These are phyloP conservation scores for Rhingia rostrata DNA, from an alignment of 2,888 invertebrate species.

Conservation along the genomic window DNA sequence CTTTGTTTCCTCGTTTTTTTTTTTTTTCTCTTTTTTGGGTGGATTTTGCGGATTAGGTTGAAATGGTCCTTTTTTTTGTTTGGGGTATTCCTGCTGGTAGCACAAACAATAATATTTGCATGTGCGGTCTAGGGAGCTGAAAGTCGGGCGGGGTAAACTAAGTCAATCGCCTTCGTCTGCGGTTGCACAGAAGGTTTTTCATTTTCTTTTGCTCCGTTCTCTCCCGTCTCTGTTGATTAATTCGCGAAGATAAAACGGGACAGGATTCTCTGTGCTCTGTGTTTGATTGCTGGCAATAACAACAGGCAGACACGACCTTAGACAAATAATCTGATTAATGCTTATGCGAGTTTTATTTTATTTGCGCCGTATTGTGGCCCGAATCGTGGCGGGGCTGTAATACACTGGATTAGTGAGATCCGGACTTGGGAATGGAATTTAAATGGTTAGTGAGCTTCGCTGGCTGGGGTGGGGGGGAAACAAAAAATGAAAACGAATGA, in stretches of 20 bases:
- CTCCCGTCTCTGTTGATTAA: constrained; percentile 59
- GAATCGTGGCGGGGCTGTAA: background rate
- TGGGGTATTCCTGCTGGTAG: constrained; percentile 28
- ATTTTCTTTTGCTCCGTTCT: background rate
- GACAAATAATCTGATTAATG: constrained; percentile 73
- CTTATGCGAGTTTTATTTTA: constrained; percentile 57
- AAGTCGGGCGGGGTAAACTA: constrained; percentile 9
- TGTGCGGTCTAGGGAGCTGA: constrained; percentile 28
- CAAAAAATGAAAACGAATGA: no score
- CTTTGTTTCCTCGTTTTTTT: constrained; percentile 25
- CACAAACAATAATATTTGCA: constrained; percentile 62
- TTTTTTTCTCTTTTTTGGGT: constrained; percentile 27
- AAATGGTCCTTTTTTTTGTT: constrained; percentile 41
- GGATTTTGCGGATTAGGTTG: constrained; percentile 69
- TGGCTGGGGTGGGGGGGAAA: no score
- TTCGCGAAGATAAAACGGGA: constrained; percentile 65
- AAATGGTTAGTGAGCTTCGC: background rate
- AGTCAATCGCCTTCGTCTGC: constrained; percentile 61
- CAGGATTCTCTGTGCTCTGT: constrained; percentile 42
- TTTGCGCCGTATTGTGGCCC: background rate
- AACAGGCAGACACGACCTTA: constrained; percentile 72
- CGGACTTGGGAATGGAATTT: constrained; percentile 1
- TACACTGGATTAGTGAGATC: constrained; percentile 33
- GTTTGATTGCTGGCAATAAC: constrained; percentile 69
- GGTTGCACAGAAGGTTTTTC: constrained; percentile 23